Evolutionary conservation across 2,113 vertebrate species (phyloP).

Genomic region (Burhinus oedicnemus): DNA sequence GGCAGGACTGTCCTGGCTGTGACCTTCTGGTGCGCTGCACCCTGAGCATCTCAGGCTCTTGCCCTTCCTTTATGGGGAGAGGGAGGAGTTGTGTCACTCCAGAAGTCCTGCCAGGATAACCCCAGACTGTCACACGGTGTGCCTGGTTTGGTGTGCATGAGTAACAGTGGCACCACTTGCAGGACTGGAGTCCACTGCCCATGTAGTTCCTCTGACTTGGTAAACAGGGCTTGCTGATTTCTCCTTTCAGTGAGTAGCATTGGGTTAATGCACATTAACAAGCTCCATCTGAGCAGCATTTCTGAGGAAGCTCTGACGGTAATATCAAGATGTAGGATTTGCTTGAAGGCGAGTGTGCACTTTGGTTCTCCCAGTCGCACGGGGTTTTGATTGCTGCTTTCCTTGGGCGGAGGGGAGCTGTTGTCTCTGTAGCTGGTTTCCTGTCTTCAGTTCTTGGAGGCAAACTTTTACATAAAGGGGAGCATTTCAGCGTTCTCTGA

Average conservation of each 20-base stretch:
- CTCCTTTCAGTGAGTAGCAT: background rate
- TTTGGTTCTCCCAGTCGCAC: background rate
- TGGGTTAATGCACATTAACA: background rate
- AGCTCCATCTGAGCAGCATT: conserved; percentile 1
- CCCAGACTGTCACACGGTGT: background rate
- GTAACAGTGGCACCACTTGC: background rate
- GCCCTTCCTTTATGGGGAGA: background rate
- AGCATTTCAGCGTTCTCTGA: conserved; percentile 51
- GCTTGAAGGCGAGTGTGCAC: background rate
- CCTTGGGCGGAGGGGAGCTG: conserved; percentile 24
- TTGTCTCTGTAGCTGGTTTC: conserved; percentile 47
- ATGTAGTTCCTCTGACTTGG: background rate
- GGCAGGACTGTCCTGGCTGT: conserved; percentile 16
- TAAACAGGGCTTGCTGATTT: background rate
- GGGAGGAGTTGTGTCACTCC: background rate
- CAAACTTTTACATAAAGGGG: conserved; percentile 38
- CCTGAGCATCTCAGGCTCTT: background rate
- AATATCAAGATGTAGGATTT: background rate
- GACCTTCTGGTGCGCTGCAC: conserved; percentile 1
- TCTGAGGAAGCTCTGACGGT: background rate
- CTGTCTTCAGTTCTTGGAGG: conserved; percentile 53
- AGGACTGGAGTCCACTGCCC: background rate
- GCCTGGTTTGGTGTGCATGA: background rate
- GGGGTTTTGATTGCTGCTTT: conserved; percentile 13
- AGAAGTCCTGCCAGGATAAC: background rate